Evolutionary conservation across 2,797 vertebrate genomes (phyloP).

Genomic region (Parambassis ranga): DNA sequence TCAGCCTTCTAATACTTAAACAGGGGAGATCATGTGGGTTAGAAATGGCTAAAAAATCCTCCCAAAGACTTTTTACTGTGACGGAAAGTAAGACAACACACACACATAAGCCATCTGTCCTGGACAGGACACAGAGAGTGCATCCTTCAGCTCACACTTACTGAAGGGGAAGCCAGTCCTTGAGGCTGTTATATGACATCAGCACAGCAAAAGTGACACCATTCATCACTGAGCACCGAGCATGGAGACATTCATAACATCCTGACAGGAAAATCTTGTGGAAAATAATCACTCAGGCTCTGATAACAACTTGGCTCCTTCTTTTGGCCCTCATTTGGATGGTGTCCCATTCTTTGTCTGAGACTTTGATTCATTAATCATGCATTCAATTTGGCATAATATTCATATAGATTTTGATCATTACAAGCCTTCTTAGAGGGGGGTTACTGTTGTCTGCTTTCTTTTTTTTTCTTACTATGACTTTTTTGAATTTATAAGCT

Average conservation of each 20-base stretch:
- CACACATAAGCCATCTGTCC: conserved; percentile 38
- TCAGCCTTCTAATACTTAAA: conserved; percentile 40
- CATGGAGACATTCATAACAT: conserved; percentile 99
- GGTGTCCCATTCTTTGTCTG: conserved; percentile 60
- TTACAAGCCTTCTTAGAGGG: no score
- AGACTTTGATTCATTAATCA: conserved; percentile 15
- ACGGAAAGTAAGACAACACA: conserved; percentile 45
- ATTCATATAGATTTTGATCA: no score
- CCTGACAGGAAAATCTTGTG: conserved; percentile 98
- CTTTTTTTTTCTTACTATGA: no score
- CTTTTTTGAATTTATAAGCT: no score
- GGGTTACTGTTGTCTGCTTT: no score
- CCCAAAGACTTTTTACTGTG: conserved; percentile 14
- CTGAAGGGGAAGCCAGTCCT: conserved; percentile 84
- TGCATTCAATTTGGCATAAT: neutral
- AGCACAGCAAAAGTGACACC: conserved; percentile 84
- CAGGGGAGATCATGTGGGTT: conserved; percentile 2
- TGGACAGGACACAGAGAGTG: conserved; percentile 61
- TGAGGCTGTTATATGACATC: conserved; percentile 92
- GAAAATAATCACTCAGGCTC: conserved; percentile 94
- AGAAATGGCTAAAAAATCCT: neutral
- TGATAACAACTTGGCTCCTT: conserved; percentile 84
- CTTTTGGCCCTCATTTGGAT: conserved; percentile 59
- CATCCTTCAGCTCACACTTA: conserved; percentile 74
- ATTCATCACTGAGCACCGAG: conserved; percentile 93